A percentile compares a stretch with the other conserved stretches of the same genome.
Evolutionary conservation across 2,113 vertebrate genomes (phyloP).

Genomic region (Solenodon paradoxus): DNA sequence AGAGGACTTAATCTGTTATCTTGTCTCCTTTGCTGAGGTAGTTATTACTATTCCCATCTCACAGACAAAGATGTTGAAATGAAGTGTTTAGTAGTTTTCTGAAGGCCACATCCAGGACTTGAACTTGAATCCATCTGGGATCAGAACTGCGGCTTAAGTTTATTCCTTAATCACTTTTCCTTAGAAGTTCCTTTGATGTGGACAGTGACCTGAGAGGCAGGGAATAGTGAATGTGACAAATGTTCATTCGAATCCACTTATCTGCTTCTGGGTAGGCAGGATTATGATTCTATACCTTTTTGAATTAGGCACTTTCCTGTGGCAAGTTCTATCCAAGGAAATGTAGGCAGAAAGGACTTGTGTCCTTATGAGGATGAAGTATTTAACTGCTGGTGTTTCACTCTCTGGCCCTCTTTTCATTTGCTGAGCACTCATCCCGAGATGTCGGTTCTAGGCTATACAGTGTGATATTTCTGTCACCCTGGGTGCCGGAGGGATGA

Average conservation of each 20-base stretch:
- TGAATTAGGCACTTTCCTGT: background rate
- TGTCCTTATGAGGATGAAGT: background rate
- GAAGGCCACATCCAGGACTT: background rate
- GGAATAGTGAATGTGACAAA: background rate
- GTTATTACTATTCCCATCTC: background rate
- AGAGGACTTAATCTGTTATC: background rate
- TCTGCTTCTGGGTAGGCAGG: background rate
- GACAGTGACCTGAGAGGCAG: background rate
- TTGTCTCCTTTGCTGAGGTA: background rate
- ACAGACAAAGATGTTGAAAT: background rate
- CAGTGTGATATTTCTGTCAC: background rate
- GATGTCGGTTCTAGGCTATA: background rate
- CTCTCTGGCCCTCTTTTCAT: background rate
- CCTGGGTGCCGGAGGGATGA: background rate
- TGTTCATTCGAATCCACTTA: background rate
- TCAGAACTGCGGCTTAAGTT: background rate
- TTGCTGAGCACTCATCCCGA: background rate
- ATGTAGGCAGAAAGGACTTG: background rate
- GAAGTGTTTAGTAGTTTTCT: background rate
- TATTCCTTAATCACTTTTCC: background rate
- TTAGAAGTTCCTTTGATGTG: background rate
- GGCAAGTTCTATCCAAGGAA: background rate
- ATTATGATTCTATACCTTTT: background rate
- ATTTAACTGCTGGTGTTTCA: background rate
- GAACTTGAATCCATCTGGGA: background rate